Conservation (phyloP, 2,888 invertebrate genomes). For the Brachypterus glaber region DNA sequence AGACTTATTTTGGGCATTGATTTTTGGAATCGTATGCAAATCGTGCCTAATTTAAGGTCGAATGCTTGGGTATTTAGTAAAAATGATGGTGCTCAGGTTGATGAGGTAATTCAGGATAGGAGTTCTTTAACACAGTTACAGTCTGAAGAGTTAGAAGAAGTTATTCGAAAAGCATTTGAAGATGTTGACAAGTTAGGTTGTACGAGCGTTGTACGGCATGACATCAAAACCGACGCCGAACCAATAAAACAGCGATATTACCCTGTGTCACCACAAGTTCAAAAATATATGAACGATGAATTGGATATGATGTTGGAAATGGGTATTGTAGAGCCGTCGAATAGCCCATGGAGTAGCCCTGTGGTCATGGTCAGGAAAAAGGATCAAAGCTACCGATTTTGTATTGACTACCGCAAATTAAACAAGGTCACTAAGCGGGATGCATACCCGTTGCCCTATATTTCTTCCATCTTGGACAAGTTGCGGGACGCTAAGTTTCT, state of each 20-base stretch:
- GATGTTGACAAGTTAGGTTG: conserved; percentile 11
- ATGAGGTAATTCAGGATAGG: no score
- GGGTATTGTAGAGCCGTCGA: conserved; percentile 21
- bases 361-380: conserved; percentile 21
- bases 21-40: conserved; percentile 10
- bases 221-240: conserved; percentile 9
- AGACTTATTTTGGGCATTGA: no score
- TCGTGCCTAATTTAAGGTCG: no score
- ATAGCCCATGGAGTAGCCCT: conserved; percentile 33
- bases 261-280: conserved; percentile 15
- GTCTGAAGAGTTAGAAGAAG: no score
- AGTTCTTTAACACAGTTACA: no score
- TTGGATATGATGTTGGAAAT: conserved; percentile 22
- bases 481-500: no score
- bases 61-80: no score
- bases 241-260: conserved; percentile 18
- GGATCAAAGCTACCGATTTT: background rate
- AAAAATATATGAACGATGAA: conserved; percentile 16
- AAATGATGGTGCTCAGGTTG: background rate
- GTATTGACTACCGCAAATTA: no score
- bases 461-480: conserved; percentile 9
- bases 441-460: conserved; percentile 10
- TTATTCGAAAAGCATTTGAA: no score
- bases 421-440: no score
- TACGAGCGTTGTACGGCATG: conserved; percentile 15